These are phyloP conservation scores for Eueremaeus valkanovi DNA, from an alignment of 2,888 invertebrate genomes.

Conservation along the genomic window DNA sequence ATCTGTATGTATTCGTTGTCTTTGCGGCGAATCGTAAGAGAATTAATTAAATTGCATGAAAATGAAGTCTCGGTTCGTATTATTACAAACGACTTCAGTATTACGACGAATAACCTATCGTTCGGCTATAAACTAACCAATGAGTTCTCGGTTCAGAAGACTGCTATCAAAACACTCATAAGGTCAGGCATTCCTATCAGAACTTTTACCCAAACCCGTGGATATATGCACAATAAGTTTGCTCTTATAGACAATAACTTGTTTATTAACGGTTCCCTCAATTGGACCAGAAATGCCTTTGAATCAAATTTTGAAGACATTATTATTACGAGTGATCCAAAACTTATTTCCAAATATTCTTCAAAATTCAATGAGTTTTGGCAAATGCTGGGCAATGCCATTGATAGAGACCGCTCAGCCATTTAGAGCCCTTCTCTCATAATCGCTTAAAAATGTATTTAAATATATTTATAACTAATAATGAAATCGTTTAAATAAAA, in stretches of 20 bases:
- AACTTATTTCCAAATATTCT: constrained; percentile 57
- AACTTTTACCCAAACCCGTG: not conserved
- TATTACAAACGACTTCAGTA: not conserved
- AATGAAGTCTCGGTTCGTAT: not conserved
- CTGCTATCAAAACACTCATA: not conserved
- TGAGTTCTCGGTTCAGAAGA: not conserved
- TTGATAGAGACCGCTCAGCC: too few relatives aligned
- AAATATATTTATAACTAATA: too few relatives aligned
- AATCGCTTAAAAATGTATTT: too few relatives aligned
- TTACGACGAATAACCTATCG: not conserved
- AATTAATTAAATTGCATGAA: not conserved
- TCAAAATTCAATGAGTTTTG: constrained; percentile 63
- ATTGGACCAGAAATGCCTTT: constrained; percentile 68
- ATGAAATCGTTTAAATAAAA: too few relatives aligned
- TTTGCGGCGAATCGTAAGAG: not conserved
- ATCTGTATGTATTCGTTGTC: constrained; percentile 19
- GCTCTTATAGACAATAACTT: constrained; percentile 61
- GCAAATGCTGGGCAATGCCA: constrained; percentile 49
- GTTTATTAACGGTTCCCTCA: constrained; percentile 66
- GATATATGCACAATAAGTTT: constrained; percentile 73
- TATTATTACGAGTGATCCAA: constrained; percentile 59
- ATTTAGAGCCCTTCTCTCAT: too few relatives aligned
- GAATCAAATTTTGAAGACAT: constrained; percentile 67
- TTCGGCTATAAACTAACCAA: constrained; percentile 15
- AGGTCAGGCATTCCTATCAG: not conserved